A percentile compares a stretch with the other conserved stretches of the same genome.
Evolutionary conservation across 2,888 invertebrate genomes (phyloP).

Genomic region (Apotomis turbidana): DNA sequence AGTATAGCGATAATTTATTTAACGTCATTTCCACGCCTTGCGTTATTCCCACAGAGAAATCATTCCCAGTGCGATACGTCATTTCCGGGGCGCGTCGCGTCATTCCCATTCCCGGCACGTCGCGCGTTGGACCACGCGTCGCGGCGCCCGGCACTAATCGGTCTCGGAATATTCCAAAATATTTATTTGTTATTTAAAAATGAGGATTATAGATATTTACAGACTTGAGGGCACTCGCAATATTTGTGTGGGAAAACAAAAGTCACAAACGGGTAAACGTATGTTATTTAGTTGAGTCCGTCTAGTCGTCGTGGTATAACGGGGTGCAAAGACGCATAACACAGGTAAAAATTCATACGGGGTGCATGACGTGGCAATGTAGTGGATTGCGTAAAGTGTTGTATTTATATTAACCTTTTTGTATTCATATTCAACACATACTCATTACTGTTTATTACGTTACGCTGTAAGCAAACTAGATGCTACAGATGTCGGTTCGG

Average conservation of each 20-base stretch:
- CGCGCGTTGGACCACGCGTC: conserved; percentile 28
- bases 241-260: too few species aligned
- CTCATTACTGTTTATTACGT: not conserved
- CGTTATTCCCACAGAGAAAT: not conserved
- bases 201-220: not conserved
- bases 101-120: conserved; percentile 31
- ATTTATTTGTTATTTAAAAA: conserved; percentile 22
- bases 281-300: too few species aligned
- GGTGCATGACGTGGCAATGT: too few species aligned
- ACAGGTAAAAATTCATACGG: too few species aligned
- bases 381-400: too few species aligned
- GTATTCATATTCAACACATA: too few species aligned
- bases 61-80: conserved; percentile 7
- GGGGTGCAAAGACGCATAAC: too few species aligned
- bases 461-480: conserved; percentile 15
- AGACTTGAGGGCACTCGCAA: too few species aligned
- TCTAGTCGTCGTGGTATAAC: too few species aligned
- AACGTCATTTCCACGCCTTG: conserved; percentile 1
- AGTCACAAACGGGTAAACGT: too few species aligned
- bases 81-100: conserved; percentile 4
- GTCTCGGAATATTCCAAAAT: conserved; percentile 22
- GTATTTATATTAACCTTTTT: too few species aligned
- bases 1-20: not conserved
- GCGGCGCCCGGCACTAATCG: conserved; percentile 25
- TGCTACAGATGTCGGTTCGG: conserved; percentile 1